Percentiles rank a stretch among this genome's conserved stretches.
Conservation (phyloP, 2,888 invertebrate species). For the Drosophila paranaensis region DNA sequence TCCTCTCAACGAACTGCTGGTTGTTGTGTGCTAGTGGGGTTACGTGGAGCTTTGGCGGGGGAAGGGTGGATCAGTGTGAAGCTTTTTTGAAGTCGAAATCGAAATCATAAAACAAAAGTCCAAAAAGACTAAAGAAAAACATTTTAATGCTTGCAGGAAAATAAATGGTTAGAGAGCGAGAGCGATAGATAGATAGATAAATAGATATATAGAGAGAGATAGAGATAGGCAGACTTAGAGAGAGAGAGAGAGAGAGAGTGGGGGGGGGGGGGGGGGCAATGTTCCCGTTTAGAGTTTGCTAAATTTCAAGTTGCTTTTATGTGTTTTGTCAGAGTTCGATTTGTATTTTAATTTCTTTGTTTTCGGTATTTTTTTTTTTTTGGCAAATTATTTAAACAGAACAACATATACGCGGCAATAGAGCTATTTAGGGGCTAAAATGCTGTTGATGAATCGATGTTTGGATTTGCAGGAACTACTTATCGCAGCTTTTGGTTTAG, state of each 20-base stretch:
- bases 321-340: slow-evolving; percentile 38
- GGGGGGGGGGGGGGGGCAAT: slow-evolving; percentile 17
- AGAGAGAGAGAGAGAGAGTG: slow-evolving; percentile 17
- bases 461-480: slow-evolving; percentile 43
- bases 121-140: slow-evolving; percentile 3
- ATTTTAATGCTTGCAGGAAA: slow-evolving; percentile 4
- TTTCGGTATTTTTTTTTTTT: slow-evolving; percentile 16
- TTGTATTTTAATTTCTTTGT: slow-evolving; percentile 13
- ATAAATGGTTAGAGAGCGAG: slow-evolving; percentile 21
- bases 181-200: slow-evolving; percentile 21
- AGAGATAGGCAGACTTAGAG: slow-evolving; percentile 24
- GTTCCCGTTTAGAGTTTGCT: slow-evolving; percentile 56
- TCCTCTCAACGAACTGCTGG: slow-evolving; percentile 34
- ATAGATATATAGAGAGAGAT: slow-evolving; percentile 24
- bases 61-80: slow-evolving; percentile 39
- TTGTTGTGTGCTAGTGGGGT: slow-evolving; percentile 44
- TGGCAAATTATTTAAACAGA: slow-evolving; percentile 75
- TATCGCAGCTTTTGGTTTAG: slow-evolving; percentile 31
- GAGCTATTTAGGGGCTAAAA: slow-evolving; percentile 78
- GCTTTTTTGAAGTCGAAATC: background rate
- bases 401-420: slow-evolving; percentile 85
- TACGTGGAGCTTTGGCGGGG: slow-evolving; percentile 34
- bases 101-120: slow-evolving; percentile 15
- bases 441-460: slow-evolving; percentile 55
- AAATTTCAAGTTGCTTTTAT: slow-evolving; percentile 70